Conservation (phyloP, 2,888 invertebrate species). For the Torymus tubicola region DNA sequence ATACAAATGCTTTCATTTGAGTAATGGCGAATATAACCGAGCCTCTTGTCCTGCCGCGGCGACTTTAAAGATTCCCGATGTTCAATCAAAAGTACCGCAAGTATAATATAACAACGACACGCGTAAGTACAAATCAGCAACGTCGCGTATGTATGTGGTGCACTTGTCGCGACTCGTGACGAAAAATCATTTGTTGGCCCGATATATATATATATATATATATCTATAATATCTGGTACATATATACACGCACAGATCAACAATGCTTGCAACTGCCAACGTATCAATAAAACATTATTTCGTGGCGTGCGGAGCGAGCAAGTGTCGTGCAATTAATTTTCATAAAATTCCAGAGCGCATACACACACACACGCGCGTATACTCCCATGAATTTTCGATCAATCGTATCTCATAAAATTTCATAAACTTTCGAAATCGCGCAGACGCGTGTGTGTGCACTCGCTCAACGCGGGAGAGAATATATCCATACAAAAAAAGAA, state of each 20-base stretch:
- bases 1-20: too few relatives aligned
- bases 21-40: too few relatives aligned
- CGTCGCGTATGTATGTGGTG: too few relatives aligned
- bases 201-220: not conserved
- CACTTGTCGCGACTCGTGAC: too few relatives aligned
- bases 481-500: constrained; percentile 33
- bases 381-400: constrained; percentile 31
- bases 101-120: too few relatives aligned
- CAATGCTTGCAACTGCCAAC: not conserved
- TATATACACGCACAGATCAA: not conserved
- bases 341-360: constrained; percentile 20
- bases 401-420: constrained; percentile 42
- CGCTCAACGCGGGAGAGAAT: constrained; percentile 10
- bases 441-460: not conserved
- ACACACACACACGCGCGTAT: not conserved
- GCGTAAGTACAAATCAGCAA: too few relatives aligned
- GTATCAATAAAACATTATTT: constrained; percentile 45
- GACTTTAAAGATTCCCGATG: too few relatives aligned
- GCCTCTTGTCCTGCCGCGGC: too few relatives aligned
- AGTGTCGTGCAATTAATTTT: constrained; percentile 51
- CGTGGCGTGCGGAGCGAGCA: constrained; percentile 6
- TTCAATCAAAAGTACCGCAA: too few relatives aligned
- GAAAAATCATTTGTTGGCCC: not conserved
- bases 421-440: constrained; percentile 42
- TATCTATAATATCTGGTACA: not conserved